Base-by-base conservation (phyloP, 37 sponge, comb jelly and placozoan species). In the Lycopodina hypogea region DNA sequence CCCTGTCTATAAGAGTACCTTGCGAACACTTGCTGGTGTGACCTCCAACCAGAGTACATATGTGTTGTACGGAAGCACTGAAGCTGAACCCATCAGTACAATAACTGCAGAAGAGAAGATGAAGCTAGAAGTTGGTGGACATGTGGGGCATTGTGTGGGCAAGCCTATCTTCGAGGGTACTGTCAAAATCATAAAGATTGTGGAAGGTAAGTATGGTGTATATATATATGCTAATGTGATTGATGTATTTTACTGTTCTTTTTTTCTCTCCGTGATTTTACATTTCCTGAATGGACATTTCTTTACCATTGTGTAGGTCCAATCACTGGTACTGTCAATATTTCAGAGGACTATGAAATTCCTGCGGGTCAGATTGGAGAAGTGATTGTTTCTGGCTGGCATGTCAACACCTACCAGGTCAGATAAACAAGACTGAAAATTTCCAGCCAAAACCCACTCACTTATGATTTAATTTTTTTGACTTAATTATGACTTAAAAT, bases 381-480 rank as follows among this genome's bases (percentile, higher is more conserved):
- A 66, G 33, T 94, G 1, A 51, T 90, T 18, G 70, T 94, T 3
- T 81, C 88, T 0, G 94, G 94, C 12, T 94, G 94, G 94, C 88
- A 90, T 75, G 94, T 94, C 33, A 94, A 94, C 71, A 94, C 88
- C 1, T 78, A 83, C 38, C 90, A 87, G 77, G 93, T 93, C 26
- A 48, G 14, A 22, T n/a, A n/a, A n/a, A n/a, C n/a, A n/a, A n/a
- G n/a, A n/a, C n/a, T n/a, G n/a, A n/a, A 17, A 42, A 71, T 14
- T 21, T 17, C 11, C 15, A 15, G 15, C 53, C 15, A 52, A 52
- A n/a, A n/a, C n/a, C n/a, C n/a, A n/a, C n/a, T n/a, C n/a, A n/a
- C n/a, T n/a, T n/a, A n/a, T n/a, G n/a, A n/a, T n/a, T n/a, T n/a
- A n/a, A n/a, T n/a, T n/a, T n/a, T n/a, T n/a, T n/a, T n/a, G n/a